Evolutionary conservation across 2,888 invertebrate species (phyloP).

Genomic region (Stenchaetothrips biformis): DNA sequence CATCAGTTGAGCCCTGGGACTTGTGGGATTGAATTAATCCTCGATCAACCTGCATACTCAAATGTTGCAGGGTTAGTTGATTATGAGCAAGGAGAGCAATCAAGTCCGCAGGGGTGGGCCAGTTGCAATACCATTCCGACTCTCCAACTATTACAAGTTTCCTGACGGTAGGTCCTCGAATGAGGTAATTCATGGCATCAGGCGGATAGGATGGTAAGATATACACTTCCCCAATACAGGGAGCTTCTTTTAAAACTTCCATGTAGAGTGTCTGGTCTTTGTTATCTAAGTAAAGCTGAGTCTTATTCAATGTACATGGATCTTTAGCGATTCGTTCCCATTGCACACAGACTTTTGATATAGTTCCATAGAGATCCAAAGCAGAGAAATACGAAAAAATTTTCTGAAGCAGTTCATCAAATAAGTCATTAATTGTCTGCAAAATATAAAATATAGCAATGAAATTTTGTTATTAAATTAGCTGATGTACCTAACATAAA

Average conservation of each 20-base stretch:
- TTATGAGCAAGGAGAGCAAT: background rate
- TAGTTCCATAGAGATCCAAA: background rate
- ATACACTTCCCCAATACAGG: slow-evolving; percentile 1
- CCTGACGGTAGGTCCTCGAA: background rate
- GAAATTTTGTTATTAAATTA: background rate
- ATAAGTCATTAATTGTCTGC: background rate
- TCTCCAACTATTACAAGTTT: background rate
- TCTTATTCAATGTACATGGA: background rate
- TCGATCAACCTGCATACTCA: background rate
- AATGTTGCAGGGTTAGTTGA: background rate
- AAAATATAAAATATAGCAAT: background rate
- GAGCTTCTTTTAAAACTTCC: background rate
- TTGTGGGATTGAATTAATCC: background rate
- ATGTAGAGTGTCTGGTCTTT: background rate
- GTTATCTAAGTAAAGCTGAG: background rate
- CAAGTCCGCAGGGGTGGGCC: background rate
- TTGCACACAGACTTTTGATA: background rate
- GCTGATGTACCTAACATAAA: background rate
- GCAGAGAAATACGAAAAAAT: background rate
- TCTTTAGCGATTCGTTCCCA: slow-evolving; percentile 3
- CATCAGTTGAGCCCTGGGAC: background rate
- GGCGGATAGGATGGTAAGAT: background rate
- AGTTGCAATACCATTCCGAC: background rate
- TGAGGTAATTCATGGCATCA: background rate
- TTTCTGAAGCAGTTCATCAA: slow-evolving; percentile 4